A percentile compares a stretch with the other conserved stretches of the same genome.
Evolutionary conservation across 2,797 vertebrate species (phyloP).

Genomic region (Pterois miles): DNA sequence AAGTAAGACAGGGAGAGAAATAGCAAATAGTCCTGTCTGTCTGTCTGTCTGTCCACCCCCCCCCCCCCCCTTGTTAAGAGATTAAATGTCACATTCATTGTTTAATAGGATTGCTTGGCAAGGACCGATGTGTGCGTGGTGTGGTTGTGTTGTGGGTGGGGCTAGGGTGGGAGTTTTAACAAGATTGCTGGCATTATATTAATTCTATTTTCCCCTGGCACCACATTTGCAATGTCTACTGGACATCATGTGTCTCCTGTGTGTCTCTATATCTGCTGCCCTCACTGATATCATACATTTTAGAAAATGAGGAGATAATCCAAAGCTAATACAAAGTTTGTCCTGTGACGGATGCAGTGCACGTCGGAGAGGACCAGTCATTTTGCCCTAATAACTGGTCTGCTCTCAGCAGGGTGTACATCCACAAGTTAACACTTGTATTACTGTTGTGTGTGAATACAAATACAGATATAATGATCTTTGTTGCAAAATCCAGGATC

Average conservation of each 20-base stretch:
- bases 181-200: conserved; percentile 66
- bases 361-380: neutral
- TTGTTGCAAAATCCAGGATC: too few relatives aligned
- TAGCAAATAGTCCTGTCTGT: conserved; percentile 33
- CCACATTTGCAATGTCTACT: conserved; percentile 40
- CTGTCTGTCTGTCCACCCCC: conserved; percentile 6
- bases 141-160: conserved; percentile 52
- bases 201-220: conserved; percentile 65
- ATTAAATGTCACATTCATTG: conserved; percentile 70
- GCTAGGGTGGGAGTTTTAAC: conserved; percentile 63
- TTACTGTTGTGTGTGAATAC: neutral
- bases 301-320: conserved; percentile 13
- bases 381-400: conserved; percentile 7
- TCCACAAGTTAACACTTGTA: neutral
- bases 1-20: conserved; percentile 27
- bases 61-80: conserved; percentile 53
- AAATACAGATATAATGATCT: neutral
- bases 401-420: neutral
- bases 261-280: conserved; percentile 14
- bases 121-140: conserved; percentile 21
- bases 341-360: conserved; percentile 1
- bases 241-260: conserved; percentile 40
- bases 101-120: conserved; percentile 80
- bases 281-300: conserved; percentile 23
- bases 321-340: conserved; percentile 11